Evolutionary conservation across 2,888 invertebrate genomes (phyloP).

Genomic region (Anoplius nigerrimus): DNA sequence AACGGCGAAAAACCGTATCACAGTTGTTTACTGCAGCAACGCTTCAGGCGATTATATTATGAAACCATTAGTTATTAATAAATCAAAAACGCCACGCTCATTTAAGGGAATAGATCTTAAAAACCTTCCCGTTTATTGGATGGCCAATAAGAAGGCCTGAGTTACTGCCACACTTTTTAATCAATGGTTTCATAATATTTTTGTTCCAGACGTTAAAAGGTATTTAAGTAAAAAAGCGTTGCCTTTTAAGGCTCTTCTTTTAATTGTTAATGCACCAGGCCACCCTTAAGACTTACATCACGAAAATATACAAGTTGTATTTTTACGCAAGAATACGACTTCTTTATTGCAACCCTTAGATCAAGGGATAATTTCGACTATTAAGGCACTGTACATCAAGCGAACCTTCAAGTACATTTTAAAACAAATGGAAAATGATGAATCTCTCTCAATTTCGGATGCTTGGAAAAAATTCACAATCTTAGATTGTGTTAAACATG

Average conservation of each 20-base stretch:
- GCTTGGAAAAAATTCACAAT: conserved; percentile 43
- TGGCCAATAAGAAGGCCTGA: conserved; percentile 30
- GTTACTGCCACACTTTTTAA: conserved; percentile 31
- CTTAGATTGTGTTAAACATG: conserved; percentile 35
- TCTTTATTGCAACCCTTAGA: conserved; percentile 48
- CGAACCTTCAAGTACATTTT: conserved; percentile 29
- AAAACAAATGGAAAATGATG: conserved; percentile 37
- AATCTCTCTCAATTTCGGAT: conserved; percentile 24
- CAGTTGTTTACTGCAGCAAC: conserved; percentile 26
- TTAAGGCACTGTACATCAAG: conserved; percentile 49
- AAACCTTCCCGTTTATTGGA: conserved; percentile 27
- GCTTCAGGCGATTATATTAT: conserved; percentile 28
- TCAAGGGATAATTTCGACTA: conserved; percentile 51
- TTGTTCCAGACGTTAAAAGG: conserved; percentile 18
- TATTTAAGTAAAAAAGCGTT: conserved; percentile 6
- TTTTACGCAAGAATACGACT: conserved; percentile 46
- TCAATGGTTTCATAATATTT: conserved; percentile 34
- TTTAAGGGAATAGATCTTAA: conserved; percentile 27
- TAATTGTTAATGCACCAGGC: conserved; percentile 40
- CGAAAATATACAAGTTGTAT: conserved; percentile 29
- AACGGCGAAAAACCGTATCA: conserved; percentile 26
- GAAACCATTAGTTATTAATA: conserved; percentile 36
- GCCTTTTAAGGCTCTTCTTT: conserved; percentile 9
- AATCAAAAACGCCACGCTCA: conserved; percentile 23
- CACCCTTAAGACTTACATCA: conserved; percentile 44